Evolutionary conservation across 2,888 invertebrate genomes (phyloP).

Genomic region (Agriopis leucophaearia): DNA sequence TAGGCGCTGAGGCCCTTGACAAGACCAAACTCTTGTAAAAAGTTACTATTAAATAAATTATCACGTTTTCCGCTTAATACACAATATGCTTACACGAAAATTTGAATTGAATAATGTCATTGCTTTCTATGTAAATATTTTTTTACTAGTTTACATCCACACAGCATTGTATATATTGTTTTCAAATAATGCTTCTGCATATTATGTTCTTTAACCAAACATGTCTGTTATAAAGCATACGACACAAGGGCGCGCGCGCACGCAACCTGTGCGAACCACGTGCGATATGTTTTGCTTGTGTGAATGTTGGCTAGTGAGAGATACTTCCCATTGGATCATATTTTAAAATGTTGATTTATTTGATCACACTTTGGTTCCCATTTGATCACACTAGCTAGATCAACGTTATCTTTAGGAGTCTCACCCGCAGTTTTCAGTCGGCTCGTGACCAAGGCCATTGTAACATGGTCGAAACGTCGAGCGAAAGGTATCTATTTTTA

Average conservation of each 20-base stretch:
- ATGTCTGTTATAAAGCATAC: constrained; percentile 37
- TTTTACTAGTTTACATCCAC: constrained; percentile 60
- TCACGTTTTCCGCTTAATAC: background rate
- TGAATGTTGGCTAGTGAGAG: constrained; percentile 59
- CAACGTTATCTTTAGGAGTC: too few relatives aligned
- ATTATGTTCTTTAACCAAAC: constrained; percentile 16
- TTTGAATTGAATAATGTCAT: background rate
- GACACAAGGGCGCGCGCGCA: constrained; percentile 49
- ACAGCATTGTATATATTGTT: constrained; percentile 51
- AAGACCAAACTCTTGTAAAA: background rate
- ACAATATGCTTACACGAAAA: background rate
- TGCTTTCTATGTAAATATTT: background rate
- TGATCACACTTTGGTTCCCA: background rate
- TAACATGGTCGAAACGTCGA: too few relatives aligned
- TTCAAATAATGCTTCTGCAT: constrained; percentile 30
- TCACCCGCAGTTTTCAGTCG: too few relatives aligned
- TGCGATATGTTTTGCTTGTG: constrained; percentile 57
- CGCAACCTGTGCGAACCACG: constrained; percentile 46
- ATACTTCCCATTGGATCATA: background rate
- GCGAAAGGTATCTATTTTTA: too few relatives aligned
- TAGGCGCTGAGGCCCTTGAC: too few relatives aligned
- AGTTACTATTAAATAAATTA: too few relatives aligned
- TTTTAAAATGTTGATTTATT: background rate
- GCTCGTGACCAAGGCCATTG: too few relatives aligned
- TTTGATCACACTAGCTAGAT: background rate